Percentiles rank a stretch among this genome's conserved stretches.
Evolutionary conservation across 2,113 vertebrate genomes (phyloP).

Genomic region (Pandion haliaetus): DNA sequence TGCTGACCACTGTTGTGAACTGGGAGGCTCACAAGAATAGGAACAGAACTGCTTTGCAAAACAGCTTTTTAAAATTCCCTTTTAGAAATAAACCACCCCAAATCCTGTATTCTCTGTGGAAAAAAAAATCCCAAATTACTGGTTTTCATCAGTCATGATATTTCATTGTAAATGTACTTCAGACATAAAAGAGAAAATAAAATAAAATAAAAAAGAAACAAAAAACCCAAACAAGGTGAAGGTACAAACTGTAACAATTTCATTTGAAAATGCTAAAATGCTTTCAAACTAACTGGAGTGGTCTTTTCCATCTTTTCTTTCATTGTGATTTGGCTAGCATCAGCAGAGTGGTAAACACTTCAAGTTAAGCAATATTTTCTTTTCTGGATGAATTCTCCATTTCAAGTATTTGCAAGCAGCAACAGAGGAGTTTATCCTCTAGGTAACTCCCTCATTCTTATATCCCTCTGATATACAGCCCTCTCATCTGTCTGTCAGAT

Average conservation of each 20-base stretch:
- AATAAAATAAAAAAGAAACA: rapidly evolving
- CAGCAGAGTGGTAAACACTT: not conserved
- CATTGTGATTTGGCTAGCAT: not conserved
- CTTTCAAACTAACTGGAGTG: not conserved
- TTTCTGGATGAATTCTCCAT: not conserved
- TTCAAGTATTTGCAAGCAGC: not conserved
- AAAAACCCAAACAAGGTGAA: not conserved
- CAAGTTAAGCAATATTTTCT: not conserved
- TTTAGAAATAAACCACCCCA: not conserved
- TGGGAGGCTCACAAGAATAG: not conserved
- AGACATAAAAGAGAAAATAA: not conserved
- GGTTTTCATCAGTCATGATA: not conserved
- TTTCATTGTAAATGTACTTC: not conserved
- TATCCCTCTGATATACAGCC: not conserved
- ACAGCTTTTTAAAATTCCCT: not conserved
- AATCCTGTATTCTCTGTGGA: not conserved
- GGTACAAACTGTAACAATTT: not conserved
- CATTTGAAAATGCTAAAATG: not conserved
- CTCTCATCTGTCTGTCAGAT: not conserved
- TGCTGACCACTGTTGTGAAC: not conserved
- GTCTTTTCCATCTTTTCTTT: not conserved
- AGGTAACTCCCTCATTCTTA: not conserved
- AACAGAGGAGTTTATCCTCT: not conserved
- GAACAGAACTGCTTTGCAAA: not conserved
- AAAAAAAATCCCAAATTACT: not conserved